Evolutionary conservation across 2,888 invertebrate genomes (phyloP).

Genomic region (Scaeva pyrastri): DNA sequence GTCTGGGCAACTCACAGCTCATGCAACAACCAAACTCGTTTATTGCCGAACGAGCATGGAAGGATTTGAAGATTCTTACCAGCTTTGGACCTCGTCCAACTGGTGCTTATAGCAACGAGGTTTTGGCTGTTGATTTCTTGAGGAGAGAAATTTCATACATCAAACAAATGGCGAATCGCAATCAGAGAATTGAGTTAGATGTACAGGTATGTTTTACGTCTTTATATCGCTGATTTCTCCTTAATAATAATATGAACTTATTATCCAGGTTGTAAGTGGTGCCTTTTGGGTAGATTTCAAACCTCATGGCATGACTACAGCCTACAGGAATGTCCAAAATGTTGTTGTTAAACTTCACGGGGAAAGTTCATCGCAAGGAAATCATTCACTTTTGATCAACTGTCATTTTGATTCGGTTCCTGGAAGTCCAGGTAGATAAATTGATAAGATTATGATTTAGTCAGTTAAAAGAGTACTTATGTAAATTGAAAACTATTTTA

Average conservation of each 20-base stretch:
- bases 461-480: background rate
- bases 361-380: constrained; percentile 83
- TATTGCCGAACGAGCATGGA: constrained; percentile 88
- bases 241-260: background rate
- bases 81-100: constrained; percentile 87
- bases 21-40: constrained; percentile 82
- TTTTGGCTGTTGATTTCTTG: constrained; percentile 87
- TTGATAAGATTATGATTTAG: background rate
- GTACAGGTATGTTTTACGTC: constrained; percentile 84
- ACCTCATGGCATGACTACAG: constrained; percentile 91
- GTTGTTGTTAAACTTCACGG: constrained; percentile 90
- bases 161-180: constrained; percentile 84
- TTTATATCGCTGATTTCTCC: background rate
- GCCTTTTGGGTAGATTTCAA: constrained; percentile 90
- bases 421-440: constrained; percentile 88
- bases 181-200: constrained; percentile 87
- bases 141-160: constrained; percentile 85
- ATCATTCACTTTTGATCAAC: constrained; percentile 90
- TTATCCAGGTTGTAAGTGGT: constrained; percentile 86
- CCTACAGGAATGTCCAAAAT: constrained; percentile 93
- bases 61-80: constrained; percentile 87
- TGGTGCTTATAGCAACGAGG: constrained; percentile 93
- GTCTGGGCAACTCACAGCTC: constrained; percentile 78
- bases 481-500: constrained; percentile 66
- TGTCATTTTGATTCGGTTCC: constrained; percentile 96